Evolutionary conservation across 2,888 invertebrate species (phyloP).

Genomic region (Protodeltote pygarga): DNA sequence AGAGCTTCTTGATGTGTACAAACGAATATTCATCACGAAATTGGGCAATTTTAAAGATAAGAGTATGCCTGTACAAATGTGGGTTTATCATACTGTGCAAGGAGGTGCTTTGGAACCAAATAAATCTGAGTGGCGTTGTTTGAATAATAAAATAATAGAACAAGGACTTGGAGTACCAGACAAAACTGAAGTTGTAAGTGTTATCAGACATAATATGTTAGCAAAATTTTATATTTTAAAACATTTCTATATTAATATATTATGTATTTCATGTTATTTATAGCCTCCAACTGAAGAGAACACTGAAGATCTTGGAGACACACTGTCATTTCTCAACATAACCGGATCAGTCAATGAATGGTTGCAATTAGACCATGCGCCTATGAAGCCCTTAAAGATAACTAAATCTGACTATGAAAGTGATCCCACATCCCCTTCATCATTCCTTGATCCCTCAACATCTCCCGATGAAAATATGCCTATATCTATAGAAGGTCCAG

Average conservation of each 20-base stretch:
- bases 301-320: slow-evolving; percentile 52
- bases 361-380: slow-evolving; percentile 73
- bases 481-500: slow-evolving; percentile 9
- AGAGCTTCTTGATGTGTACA: slow-evolving; percentile 83
- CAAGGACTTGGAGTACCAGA: slow-evolving; percentile 88
- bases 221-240: background rate
- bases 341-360: slow-evolving; percentile 74
- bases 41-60: slow-evolving; percentile 78
- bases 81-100: slow-evolving; percentile 87
- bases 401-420: slow-evolving; percentile 40
- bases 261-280: background rate
- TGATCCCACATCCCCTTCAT: slow-evolving; percentile 44
- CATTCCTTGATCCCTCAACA: slow-evolving; percentile 42
- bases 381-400: slow-evolving; percentile 53
- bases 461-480: slow-evolving; percentile 36
- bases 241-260: background rate
- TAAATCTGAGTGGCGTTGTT: slow-evolving; percentile 87
- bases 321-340: slow-evolving; percentile 71
- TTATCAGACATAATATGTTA: background rate
- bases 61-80: slow-evolving; percentile 88
- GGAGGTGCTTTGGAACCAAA: slow-evolving; percentile 90
- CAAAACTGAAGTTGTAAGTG: slow-evolving; percentile 62
- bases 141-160: slow-evolving; percentile 89
- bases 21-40: slow-evolving; percentile 85
- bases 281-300: slow-evolving; percentile 29